phyloP scores from a whole-genome alignment of 2,797 vertebrate genomes.

The Lophotriccus pileatus region DNA sequence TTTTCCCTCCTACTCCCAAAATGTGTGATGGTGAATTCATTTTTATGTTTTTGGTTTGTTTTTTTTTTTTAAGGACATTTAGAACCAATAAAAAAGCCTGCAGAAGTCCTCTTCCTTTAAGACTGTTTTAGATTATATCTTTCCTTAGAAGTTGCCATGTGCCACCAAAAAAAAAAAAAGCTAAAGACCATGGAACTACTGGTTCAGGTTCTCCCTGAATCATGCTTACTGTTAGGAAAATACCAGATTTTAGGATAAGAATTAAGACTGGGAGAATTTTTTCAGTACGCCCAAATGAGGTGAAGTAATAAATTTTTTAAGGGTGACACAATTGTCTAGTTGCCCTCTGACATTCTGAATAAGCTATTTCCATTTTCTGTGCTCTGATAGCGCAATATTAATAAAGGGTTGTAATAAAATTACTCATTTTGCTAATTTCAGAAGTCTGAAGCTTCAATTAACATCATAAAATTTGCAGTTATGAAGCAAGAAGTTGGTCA shows the following conservation, averaged over 20 bases:
- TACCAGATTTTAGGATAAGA: background rate
- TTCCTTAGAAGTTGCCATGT: background rate
- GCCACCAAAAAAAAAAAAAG: background rate
- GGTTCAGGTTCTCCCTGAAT: background rate
- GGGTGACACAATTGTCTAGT: background rate
- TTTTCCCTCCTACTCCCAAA: background rate
- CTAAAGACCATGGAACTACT: background rate
- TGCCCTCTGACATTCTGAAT: slow-evolving; percentile 34
- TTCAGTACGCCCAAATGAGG: background rate
- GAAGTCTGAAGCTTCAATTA: slow-evolving; percentile 27
- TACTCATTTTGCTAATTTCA: background rate
- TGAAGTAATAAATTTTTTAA: background rate
- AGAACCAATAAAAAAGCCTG: background rate
- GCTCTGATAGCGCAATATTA: background rate
- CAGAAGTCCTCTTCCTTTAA: background rate
- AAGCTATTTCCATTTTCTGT: background rate
- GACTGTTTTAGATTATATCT: background rate
- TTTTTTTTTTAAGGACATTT: background rate
- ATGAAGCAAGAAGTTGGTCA: background rate
- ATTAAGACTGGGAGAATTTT: background rate
- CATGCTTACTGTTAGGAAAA: background rate
- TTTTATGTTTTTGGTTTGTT: too few species aligned
- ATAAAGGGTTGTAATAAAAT: slow-evolving; percentile 4
- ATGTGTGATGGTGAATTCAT: background rate
- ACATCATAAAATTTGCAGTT: background rate